Conservation (phyloP, 2,113 vertebrate species). For the Sinocyclocheilus rhinocerous region DNA sequence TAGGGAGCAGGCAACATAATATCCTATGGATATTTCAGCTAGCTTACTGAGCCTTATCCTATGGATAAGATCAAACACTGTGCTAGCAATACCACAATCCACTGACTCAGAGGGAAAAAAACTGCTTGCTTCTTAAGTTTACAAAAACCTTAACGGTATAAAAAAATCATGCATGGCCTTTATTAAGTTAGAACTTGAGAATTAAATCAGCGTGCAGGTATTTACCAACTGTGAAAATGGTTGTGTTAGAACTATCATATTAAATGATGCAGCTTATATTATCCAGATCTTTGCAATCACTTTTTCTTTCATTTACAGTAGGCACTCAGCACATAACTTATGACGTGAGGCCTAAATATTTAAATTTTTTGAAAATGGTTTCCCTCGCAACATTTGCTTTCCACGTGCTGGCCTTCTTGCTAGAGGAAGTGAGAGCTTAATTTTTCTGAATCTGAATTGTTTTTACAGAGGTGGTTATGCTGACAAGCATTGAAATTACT, state of each 20-base stretch:
- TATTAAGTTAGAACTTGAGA: not conserved
- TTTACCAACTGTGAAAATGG: slow-evolving; percentile 7
- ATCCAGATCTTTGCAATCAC: not conserved
- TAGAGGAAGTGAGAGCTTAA: slow-evolving; percentile 18
- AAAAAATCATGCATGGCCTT: not conserved
- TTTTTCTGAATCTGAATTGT: not conserved
- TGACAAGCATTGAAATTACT: not conserved
- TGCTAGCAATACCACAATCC: slow-evolving; percentile 19
- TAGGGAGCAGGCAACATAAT: slow-evolving; percentile 27
- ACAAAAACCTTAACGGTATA: not conserved
- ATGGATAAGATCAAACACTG: slow-evolving; percentile 43
- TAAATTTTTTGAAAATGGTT: not conserved
- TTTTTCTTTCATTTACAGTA: not conserved
- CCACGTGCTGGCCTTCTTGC: not conserved
- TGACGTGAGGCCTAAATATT: not conserved
- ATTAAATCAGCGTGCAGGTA: not conserved
- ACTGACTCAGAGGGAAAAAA: not conserved
- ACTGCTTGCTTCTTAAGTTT: slow-evolving; percentile 12
- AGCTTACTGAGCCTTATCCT: slow-evolving; percentile 42
- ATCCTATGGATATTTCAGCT: slow-evolving; percentile 50
- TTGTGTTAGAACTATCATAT: slow-evolving; percentile 6
- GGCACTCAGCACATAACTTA: not conserved
- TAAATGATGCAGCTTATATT: not conserved
- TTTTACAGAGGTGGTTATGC: not conserved
- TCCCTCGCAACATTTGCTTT: not conserved